Evolutionary conservation across 2,113 vertebrate species (phyloP).

Genomic region (Brienomyrus longianalis): DNA sequence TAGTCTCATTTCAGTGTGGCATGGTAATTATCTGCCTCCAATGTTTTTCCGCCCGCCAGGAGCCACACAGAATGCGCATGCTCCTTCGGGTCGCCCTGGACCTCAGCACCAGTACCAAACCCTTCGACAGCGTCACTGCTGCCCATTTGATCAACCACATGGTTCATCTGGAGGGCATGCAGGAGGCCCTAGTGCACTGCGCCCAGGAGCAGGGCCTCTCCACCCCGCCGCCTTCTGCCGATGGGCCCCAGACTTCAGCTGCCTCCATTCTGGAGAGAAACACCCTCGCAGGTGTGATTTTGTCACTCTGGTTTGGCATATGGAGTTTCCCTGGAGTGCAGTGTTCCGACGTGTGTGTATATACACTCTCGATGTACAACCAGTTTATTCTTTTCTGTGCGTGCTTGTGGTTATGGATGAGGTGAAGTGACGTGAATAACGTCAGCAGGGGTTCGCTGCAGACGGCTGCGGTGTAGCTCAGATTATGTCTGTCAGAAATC

Average conservation of each 20-base stretch:
- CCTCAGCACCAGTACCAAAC: slow-evolving; percentile 87
- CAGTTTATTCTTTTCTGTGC: not conserved
- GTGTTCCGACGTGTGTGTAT: not conserved
- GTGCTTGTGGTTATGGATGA: no score
- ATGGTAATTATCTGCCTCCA: not conserved
- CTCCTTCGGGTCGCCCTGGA: slow-evolving; percentile 76
- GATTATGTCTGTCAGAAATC: not conserved
- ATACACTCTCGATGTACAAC: not conserved
- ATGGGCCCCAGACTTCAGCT: slow-evolving; percentile 30
- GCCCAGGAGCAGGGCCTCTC: slow-evolving; percentile 39
- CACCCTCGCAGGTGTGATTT: slow-evolving; percentile 67
- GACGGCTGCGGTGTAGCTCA: no score
- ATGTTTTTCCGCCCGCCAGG: slow-evolving; percentile 46
- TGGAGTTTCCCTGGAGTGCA: not conserved
- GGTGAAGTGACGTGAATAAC: not conserved
- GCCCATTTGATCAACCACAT: slow-evolving; percentile 80
- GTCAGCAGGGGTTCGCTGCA: not conserved
- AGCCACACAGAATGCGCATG: slow-evolving; percentile 45
- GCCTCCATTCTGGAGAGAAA: slow-evolving; percentile 67
- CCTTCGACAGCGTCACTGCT: slow-evolving; percentile 85
- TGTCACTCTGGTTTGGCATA: not conserved
- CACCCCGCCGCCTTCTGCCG: slow-evolving; percentile 31
- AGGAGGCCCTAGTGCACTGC: slow-evolving; percentile 47
- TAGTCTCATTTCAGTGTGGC: not conserved
- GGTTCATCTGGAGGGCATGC: slow-evolving; percentile 63